Evolutionary conservation across 2,888 invertebrate genomes (phyloP).

Genomic region (Caenorhabditis sinica): DNA sequence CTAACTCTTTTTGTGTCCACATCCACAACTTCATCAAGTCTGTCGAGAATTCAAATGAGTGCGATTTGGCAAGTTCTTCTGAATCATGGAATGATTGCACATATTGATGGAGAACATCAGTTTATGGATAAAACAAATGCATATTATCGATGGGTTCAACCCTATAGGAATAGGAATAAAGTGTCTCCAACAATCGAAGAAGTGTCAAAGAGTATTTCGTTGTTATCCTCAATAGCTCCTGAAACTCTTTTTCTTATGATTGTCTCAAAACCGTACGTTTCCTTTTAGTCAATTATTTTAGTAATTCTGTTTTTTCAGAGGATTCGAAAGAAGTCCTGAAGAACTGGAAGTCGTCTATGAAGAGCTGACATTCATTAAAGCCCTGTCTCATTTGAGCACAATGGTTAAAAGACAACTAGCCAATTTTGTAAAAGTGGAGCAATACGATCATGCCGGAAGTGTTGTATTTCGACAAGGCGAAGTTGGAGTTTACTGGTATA

Average conservation of each 20-base stretch:
- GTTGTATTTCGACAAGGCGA: slow-evolving; percentile 88
- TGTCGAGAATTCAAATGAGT: slow-evolving; percentile 82
- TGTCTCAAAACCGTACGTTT: slow-evolving; percentile 88
- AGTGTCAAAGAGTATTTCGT: slow-evolving; percentile 85
- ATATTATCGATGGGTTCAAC: slow-evolving; percentile 89
- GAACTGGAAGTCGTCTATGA: slow-evolving; percentile 91
- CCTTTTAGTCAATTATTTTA: neutral
- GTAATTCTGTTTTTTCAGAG: slow-evolving; percentile 85
- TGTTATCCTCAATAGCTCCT: slow-evolving; percentile 89
- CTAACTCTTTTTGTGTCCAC: slow-evolving; percentile 84
- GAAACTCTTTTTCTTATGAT: slow-evolving; percentile 91
- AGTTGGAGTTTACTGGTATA: slow-evolving; percentile 92
- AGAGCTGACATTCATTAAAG: slow-evolving; percentile 90
- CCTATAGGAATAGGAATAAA: slow-evolving; percentile 29
- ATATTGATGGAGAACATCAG: slow-evolving; percentile 90
- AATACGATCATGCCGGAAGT: slow-evolving; percentile 85
- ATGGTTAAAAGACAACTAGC: slow-evolving; percentile 87
- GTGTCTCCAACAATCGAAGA: slow-evolving; percentile 68
- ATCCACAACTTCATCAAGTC: slow-evolving; percentile 60
- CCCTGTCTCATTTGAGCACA: slow-evolving; percentile 90
- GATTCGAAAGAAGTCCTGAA: slow-evolving; percentile 89
- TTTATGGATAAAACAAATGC: slow-evolving; percentile 90
- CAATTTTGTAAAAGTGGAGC: slow-evolving; percentile 89
- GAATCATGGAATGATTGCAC: slow-evolving; percentile 90
- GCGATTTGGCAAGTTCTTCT: slow-evolving; percentile 92